A percentile compares a stretch with the other conserved stretches of the same genome.
Conservation (phyloP, 2,113 vertebrate species). For the Poecile atricapillus region DNA sequence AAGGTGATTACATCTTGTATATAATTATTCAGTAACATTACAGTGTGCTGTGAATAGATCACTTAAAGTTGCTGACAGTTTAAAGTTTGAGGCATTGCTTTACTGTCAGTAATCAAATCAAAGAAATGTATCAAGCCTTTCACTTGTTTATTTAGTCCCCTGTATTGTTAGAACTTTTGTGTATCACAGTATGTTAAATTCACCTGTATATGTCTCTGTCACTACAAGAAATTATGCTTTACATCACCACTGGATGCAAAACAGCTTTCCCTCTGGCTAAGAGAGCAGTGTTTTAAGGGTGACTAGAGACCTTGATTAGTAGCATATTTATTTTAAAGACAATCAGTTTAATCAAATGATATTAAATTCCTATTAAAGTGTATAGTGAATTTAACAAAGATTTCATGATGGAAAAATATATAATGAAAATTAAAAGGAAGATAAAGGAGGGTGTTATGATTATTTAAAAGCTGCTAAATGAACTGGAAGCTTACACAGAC, state of each 20-base stretch:
- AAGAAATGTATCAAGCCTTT: background rate
- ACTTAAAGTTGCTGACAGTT: constrained; percentile 12
- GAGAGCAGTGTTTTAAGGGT: background rate
- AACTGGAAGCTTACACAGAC: background rate
- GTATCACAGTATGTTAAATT: background rate
- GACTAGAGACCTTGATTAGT: background rate
- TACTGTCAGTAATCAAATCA: background rate
- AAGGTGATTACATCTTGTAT: constrained; percentile 1
- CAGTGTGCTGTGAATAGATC: background rate
- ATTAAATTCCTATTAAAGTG: background rate
- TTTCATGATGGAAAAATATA: background rate
- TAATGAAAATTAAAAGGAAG: constrained; percentile 9
- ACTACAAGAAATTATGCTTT: background rate
- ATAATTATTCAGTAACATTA: background rate
- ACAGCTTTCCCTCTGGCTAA: background rate
- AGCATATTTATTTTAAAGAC: constrained; percentile 17
- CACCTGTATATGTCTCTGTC: background rate
- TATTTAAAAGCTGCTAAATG: constrained; percentile 18
- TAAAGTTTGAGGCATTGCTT: background rate
- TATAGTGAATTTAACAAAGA: background rate
- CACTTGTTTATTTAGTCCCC: background rate
- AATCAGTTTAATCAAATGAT: background rate
- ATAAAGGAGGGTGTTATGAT: background rate
- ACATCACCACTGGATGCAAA: background rate
- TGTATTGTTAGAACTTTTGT: background rate